These are phyloP conservation scores for Pteropus rufus DNA, from an alignment of 2,797 vertebrate genomes.

Conservation along the genomic window DNA sequence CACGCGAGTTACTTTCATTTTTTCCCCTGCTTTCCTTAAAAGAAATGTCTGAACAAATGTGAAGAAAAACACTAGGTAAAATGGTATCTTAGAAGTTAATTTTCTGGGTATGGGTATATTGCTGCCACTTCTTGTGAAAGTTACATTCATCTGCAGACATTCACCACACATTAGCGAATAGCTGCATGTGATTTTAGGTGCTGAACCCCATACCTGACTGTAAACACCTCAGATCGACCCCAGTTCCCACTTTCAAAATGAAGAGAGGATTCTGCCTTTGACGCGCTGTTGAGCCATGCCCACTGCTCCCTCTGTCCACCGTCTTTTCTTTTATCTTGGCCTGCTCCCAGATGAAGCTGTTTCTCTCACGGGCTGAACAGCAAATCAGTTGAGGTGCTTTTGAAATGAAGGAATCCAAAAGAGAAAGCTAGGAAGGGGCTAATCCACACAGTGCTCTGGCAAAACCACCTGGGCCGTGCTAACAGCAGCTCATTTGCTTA, in stretches of 20 bases:
- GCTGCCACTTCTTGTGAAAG: neutral
- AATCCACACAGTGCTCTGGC: neutral
- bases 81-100: neutral
- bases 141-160: neutral
- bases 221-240: neutral
- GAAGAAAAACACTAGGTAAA: constrained; percentile 32
- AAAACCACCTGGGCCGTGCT: neutral
- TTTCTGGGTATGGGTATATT: neutral
- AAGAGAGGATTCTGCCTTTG: neutral
- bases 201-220: neutral
- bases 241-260: neutral
- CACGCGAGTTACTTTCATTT: neutral
- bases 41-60: constrained; percentile 21
- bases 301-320: neutral
- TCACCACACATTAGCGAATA: neutral
- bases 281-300: neutral
- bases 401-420: neutral
- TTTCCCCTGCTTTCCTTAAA: constrained; percentile 41
- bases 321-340: neutral
- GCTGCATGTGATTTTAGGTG: neutral
- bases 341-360: neutral
- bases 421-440: neutral
- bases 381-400: neutral
- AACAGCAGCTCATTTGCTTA: neutral
- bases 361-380: neutral